Evolutionary conservation across 2,797 vertebrate species (phyloP).

Genomic region (Sebastes reedi): DNA sequence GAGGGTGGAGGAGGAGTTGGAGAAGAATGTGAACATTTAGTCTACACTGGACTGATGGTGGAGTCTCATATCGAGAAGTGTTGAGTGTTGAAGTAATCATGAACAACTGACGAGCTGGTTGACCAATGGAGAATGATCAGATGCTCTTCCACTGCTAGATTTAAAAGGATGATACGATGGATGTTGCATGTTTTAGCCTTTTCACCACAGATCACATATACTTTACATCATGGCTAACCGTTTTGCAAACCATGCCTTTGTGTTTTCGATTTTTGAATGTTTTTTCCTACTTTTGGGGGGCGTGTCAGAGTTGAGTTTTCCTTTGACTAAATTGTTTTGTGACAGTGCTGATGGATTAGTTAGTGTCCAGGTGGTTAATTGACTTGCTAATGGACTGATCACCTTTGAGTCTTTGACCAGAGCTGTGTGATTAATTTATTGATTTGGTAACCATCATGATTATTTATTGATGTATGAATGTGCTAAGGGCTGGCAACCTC

Average conservation of each 20-base stretch:
- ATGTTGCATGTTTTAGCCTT: neutral
- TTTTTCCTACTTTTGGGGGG: neutral
- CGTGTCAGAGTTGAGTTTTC: neutral
- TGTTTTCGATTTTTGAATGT: neutral
- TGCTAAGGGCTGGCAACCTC: neutral
- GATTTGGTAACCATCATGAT: neutral
- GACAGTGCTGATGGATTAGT: neutral
- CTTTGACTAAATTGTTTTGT: neutral
- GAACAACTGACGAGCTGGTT: neutral
- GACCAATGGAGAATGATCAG: neutral
- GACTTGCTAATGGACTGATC: neutral
- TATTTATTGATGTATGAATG: conserved; percentile 2
- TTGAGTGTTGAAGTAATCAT: neutral
- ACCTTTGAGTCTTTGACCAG: neutral
- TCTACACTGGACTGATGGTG: conserved; percentile 24
- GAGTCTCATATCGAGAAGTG: neutral
- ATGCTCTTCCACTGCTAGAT: neutral
- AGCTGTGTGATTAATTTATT: neutral
- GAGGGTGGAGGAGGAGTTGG: neutral
- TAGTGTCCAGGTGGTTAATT: neutral
- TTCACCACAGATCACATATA: neutral
- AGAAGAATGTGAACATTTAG: conserved; percentile 23
- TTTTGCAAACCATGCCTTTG: neutral
- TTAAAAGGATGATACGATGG: neutral
- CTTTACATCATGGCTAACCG: neutral